phyloP scores from a whole-genome alignment of 2,888 invertebrate species.

The Alviniconcha strummeri region DNA sequence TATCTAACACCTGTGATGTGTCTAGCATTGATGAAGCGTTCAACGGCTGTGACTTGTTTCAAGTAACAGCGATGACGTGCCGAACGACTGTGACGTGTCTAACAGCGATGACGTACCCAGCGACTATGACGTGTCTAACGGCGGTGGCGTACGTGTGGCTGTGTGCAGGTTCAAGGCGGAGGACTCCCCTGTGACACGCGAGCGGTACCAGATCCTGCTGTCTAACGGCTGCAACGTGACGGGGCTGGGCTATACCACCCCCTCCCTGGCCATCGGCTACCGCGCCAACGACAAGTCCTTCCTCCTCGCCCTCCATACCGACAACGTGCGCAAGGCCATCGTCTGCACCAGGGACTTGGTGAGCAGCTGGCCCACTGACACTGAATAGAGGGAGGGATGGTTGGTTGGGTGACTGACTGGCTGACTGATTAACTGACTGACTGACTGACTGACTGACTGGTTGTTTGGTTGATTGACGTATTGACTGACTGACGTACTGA shows the following conservation, averaged over 20 bases:
- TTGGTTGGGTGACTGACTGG: background rate
- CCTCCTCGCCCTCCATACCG: conserved; percentile 47
- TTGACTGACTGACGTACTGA: too few relatives aligned
- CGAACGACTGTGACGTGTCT: too few relatives aligned
- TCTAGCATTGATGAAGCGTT: too few relatives aligned
- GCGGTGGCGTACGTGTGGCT: too few relatives aligned
- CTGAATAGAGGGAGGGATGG: too few relatives aligned
- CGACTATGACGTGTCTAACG: too few relatives aligned
- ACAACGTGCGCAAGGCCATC: conserved; percentile 45
- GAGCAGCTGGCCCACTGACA: conserved; percentile 6
- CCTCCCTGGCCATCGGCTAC: conserved; percentile 49
- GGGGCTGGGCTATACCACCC: conserved; percentile 46
- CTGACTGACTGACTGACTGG: too few relatives aligned
- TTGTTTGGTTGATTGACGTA: too few relatives aligned
- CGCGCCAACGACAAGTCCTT: conserved; percentile 46
- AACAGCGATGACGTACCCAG: too few relatives aligned
- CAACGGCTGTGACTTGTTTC: too few relatives aligned
- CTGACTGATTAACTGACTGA: background rate
- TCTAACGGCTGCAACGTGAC: conserved; percentile 53
- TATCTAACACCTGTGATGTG: too few relatives aligned
- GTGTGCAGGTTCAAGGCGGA: conserved; percentile 44
- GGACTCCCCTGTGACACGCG: conserved; percentile 37
- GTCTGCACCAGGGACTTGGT: conserved; percentile 46
- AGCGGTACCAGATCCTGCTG: conserved; percentile 49
- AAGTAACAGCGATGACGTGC: too few relatives aligned